Percentiles rank a stretch among this genome's conserved stretches.
Conservation (phyloP, 2,888 invertebrate genomes). For the Galeopsomyia nigrocyanea region DNA sequence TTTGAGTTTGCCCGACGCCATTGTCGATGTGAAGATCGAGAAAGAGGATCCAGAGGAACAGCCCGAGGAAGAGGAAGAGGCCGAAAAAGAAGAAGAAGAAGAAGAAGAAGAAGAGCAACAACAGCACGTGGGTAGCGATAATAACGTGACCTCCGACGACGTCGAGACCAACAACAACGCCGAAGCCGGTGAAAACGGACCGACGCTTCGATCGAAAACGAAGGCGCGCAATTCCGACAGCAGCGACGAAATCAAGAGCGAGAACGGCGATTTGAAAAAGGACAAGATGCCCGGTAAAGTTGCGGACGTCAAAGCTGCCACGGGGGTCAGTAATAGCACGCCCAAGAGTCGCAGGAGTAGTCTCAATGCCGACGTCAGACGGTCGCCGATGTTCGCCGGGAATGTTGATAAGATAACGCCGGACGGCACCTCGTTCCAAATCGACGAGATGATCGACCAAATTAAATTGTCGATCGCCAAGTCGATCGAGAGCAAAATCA, state of each 20-base stretch:
- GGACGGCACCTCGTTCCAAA: conserved; percentile 59
- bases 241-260: conserved; percentile 32
- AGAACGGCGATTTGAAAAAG: conserved; percentile 57
- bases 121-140: conserved; percentile 10
- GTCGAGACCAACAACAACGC: conserved; percentile 65
- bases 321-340: conserved; percentile 19
- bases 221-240: conserved; percentile 61
- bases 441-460: conserved; percentile 66
- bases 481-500: conserved; percentile 63
- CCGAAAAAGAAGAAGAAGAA: no score
- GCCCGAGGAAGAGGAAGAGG: no score
- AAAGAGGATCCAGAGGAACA: no score
- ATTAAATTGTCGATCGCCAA: conserved; percentile 65
- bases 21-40: no score
- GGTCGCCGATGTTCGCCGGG: conserved; percentile 59
- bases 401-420: conserved; percentile 51
- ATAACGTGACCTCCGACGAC: conserved; percentile 45
- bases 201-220: conserved; percentile 64
- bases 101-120: neutral
- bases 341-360: conserved; percentile 61
- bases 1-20: neutral
- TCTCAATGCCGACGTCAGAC: conserved; percentile 63
- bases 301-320: conserved; percentile 47
- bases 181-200: conserved; percentile 45
- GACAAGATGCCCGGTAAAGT: conserved; percentile 58